phyloP scores from a whole-genome alignment of 2,797 vertebrate genomes.

The Gymnothorax reevesii region DNA sequence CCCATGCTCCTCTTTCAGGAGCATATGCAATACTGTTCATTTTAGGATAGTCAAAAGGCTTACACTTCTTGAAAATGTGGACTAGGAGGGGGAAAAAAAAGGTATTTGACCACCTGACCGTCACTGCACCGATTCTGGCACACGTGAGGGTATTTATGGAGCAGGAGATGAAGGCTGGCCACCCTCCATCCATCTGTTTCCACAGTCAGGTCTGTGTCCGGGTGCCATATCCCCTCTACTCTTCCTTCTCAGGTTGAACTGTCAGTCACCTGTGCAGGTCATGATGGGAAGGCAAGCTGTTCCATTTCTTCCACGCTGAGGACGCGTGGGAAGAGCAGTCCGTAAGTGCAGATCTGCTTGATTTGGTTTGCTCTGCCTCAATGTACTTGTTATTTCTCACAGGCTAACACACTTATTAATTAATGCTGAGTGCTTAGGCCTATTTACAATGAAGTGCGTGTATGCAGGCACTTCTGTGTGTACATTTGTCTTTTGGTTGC shows the following conservation, averaged over 20 bases:
- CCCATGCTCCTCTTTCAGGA: not conserved
- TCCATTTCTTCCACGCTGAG: not conserved
- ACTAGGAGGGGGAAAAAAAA: not conserved
- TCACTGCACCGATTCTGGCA: not conserved
- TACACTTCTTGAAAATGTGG: not conserved
- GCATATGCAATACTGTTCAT: not conserved
- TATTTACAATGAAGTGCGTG: not conserved
- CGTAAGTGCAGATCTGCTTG: slow-evolving; percentile 29
- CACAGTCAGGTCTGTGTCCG: slow-evolving; percentile 23
- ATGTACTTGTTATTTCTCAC: not conserved
- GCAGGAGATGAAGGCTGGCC: slow-evolving; percentile 32
- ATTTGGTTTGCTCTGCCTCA: slow-evolving; percentile 41
- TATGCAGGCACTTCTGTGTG: not conserved
- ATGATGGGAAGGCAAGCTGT: slow-evolving; percentile 1
- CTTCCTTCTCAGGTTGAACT: slow-evolving; percentile 12
- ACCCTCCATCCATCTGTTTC: slow-evolving; percentile 30
- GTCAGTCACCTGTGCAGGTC: slow-evolving; percentile 27
- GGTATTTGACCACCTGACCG: slow-evolving; percentile 64
- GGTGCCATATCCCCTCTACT: slow-evolving; percentile 8
- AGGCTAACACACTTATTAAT: not conserved
- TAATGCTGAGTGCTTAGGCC: not conserved
- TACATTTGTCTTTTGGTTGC: not conserved
- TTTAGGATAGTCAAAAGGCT: not conserved
- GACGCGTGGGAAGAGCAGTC: not conserved
- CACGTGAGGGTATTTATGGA: slow-evolving; percentile 4